These are phyloP conservation scores for Palaemon carinicauda DNA, from an alignment of 1,140 invertebrate genomes.

Conservation along the genomic window DNA sequence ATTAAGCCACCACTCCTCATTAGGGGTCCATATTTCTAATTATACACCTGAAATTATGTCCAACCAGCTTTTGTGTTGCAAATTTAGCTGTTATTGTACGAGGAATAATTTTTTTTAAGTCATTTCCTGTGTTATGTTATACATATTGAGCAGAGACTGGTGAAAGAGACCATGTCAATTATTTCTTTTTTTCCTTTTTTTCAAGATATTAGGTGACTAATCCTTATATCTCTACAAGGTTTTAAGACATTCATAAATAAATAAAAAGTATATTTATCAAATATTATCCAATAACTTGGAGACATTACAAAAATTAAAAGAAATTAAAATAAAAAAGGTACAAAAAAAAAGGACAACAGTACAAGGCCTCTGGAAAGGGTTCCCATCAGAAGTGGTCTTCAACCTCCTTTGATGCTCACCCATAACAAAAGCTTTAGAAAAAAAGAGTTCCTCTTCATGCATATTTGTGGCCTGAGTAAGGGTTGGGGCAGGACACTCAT, in stretches of 20 bases:
- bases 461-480: constrained; percentile 17
- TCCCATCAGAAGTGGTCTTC: background rate
- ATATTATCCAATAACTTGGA: too few relatives aligned
- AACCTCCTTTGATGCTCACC: background rate
- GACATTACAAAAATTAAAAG: too few relatives aligned
- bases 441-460: background rate
- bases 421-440: background rate
- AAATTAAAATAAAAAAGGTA: background rate
- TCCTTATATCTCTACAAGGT: too few relatives aligned
- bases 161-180: too few relatives aligned
- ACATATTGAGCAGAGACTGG: too few relatives aligned
- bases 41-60: background rate
- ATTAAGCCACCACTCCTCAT: background rate
- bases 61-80: background rate
- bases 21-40: background rate
- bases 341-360: background rate
- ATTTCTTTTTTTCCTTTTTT: too few relatives aligned
- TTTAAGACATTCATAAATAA: too few relatives aligned
- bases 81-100: background rate
- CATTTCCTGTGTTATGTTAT: background rate
- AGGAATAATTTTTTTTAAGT: background rate
- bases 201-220: too few relatives aligned
- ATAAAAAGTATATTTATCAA: too few relatives aligned
- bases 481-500: background rate
- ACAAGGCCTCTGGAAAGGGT: background rate